Base-by-base conservation (phyloP, 1,140 invertebrate genomes). In the Ostrea denselamellosa region DNA sequence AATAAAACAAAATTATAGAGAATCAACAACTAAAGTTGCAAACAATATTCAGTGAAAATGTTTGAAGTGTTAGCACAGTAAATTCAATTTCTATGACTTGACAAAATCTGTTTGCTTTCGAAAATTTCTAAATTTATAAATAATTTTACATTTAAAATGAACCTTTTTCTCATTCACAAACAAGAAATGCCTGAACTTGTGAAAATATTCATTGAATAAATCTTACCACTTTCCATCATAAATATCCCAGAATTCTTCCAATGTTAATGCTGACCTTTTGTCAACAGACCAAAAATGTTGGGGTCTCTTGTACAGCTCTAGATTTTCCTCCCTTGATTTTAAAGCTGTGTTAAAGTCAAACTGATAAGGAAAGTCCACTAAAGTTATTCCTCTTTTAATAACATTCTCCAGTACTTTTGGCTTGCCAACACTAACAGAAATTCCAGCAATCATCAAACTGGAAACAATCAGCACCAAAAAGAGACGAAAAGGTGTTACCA, bases 171-270 rank as follows among this genome's bases (percentile, higher is more conserved):
- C n/a, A n/a, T n/a, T n/a, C n/a, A n/a, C n/a, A n/a, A n/a, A n/a
- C n/a, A n/a, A n/a, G n/a, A n/a, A n/a, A n/a, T n/a, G n/a, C n/a
- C n/a, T n/a, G n/a, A n/a, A n/a, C n/a, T n/a, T n/a, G n/a, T n/a
- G n/a, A n/a, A n/a, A n/a, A n/a, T n/a, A 52, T 28, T 86, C 22
- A 83, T 83, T 83, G 85, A 62, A 62, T 62, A 19, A 62, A 28
- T 34, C 68, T 77, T 77, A 93, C 93, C 93, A 94, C 91, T 93
- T 93, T 22, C 90, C 91, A 91, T 93, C 92, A 89, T 94, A 94
- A 0, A 93, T 87, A 85, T 93, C 91, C 62, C 86, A 88, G 81
- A 93, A 94, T 87, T 94, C 93, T 53, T 91, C 81, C 19, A 93
- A 34, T 17, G 89, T 88, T 2, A 94, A 84, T 12, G 86, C 58